Evolutionary conservation across 2,113 vertebrate species (phyloP), one percentile per base, ranked within the genome.

Genomic region (Oxygymnocypris stewartii): DNA sequence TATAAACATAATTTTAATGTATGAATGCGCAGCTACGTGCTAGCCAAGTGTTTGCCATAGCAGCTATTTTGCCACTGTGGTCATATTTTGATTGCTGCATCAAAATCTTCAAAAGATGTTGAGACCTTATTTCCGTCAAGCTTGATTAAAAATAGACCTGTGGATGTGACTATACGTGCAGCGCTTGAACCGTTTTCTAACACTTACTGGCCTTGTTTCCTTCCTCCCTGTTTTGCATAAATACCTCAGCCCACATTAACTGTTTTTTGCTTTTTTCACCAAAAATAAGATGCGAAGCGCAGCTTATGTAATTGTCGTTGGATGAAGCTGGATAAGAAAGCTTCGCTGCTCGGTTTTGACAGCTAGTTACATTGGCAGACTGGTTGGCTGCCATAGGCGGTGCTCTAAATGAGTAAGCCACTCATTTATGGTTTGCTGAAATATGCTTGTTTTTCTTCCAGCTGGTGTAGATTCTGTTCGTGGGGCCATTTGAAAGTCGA

Each of bases 181-280:
- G 77, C 40, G 71, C 67, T 65, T 74, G 81, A 88, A 81, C 86
- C 59, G 78, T 63, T 84, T 69, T 86, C 86, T 87, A 82, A 87
- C 84, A 76, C 85, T 87, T 85, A 79, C 80, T 78, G 87, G 87
- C 87, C 84, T 88, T 88, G 57, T 82, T 90, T 88, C 82, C 63
- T 83, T 47, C 80, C 73, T 84, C 77, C 82, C 82, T 86, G 84
- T 87, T 90, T 88, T 88, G 84, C 86, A 89, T 90, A 90, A 89
- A 89, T 89, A 88, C 79, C 77, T 85, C 79, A 75, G 86, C 88
- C 88, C 88, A 90, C 89, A 82, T 84, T 57, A 82, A 85, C 82
- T 65, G 76, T 57, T 82, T 82, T 84, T 77, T 57, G 18, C 2
- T 42, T 84, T 80, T 71, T 67, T 44, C 2, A 54, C 85, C 69